Conservation (phyloP, 1,140 invertebrate species). For the Heliconius nattereri region DNA sequence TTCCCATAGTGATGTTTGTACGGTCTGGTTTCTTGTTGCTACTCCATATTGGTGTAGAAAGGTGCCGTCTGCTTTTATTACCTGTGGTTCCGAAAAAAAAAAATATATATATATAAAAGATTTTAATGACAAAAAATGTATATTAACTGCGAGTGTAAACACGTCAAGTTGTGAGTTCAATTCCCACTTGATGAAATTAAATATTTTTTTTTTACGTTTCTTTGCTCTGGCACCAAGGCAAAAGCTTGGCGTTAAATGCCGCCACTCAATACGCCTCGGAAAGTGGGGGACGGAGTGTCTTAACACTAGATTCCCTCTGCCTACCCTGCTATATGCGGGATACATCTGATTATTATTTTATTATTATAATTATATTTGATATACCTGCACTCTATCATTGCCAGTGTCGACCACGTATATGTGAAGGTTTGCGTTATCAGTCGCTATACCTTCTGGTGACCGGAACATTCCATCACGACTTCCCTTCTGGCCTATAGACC, state of each 20-base stretch:
- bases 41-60: conserved; percentile 76
- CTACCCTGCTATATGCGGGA: too few species aligned
- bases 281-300: too few species aligned
- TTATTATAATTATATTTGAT: not conserved
- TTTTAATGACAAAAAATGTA: too few species aligned
- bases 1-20: conserved; percentile 55
- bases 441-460: conserved; percentile 88
- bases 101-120: not conserved
- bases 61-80: conserved; percentile 77
- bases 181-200: too few species aligned
- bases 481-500: conserved; percentile 85
- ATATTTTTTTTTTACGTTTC: too few species aligned
- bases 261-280: too few species aligned
- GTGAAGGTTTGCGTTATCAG: conserved; percentile 81
- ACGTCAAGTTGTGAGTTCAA: too few species aligned
- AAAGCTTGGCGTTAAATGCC: too few species aligned
- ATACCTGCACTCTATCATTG: conserved; percentile 85
- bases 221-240: too few species aligned
- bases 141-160: too few species aligned
- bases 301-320: too few species aligned
- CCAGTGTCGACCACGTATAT: conserved; percentile 90
- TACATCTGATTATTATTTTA: too few species aligned
- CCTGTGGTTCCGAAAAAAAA: conserved; percentile 43
- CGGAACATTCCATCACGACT: conserved; percentile 83
- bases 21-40: conserved; percentile 52